These are phyloP conservation scores for Gouania willdenowi DNA, from an alignment of 2,797 vertebrate genomes.

Conservation along the genomic window DNA sequence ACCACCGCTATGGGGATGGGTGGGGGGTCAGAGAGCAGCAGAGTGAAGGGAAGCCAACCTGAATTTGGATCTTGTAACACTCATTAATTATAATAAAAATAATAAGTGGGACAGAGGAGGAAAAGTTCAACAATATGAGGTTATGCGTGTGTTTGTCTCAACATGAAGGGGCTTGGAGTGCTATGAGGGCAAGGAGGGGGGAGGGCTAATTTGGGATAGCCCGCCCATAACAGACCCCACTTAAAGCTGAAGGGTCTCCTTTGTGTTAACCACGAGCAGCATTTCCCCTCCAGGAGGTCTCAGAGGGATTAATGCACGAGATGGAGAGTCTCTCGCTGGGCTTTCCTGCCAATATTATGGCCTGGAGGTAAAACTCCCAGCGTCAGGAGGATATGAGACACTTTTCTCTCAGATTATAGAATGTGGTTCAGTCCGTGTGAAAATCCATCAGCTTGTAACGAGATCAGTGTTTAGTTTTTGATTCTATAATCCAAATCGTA, in stretches of 20 bases:
- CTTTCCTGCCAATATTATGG: slow-evolving; percentile 36
- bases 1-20: background rate
- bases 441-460: too few species aligned
- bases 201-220: slow-evolving; percentile 24
- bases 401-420: slow-evolving; percentile 35
- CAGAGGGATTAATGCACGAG: slow-evolving; percentile 52
- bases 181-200: too few species aligned
- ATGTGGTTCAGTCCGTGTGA: slow-evolving; percentile 21
- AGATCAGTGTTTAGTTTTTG: too few species aligned
- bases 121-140: slow-evolving; percentile 2
- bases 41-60: slow-evolving; percentile 13
- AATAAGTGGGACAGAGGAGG: slow-evolving; percentile 29
- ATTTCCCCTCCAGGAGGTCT: slow-evolving; percentile 61
- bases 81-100: slow-evolving; percentile 69
- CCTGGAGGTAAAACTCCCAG: slow-evolving; percentile 32
- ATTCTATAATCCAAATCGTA: too few species aligned
- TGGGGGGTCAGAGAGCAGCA: slow-evolving; percentile 2
- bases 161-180: slow-evolving; percentile 26
- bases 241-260: slow-evolving; percentile 64
- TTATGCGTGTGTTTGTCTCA: slow-evolving; percentile 17
- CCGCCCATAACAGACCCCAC: slow-evolving; percentile 57
- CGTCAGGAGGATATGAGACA: slow-evolving; percentile 45
- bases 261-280: slow-evolving; percentile 62
- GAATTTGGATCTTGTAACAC: slow-evolving; percentile 44
- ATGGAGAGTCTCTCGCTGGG: slow-evolving; percentile 41